Percentiles rank a stretch among this genome's conserved stretches.
Conservation (phyloP, 2,113 vertebrate genomes). For the Heteronetta atricapilla region DNA sequence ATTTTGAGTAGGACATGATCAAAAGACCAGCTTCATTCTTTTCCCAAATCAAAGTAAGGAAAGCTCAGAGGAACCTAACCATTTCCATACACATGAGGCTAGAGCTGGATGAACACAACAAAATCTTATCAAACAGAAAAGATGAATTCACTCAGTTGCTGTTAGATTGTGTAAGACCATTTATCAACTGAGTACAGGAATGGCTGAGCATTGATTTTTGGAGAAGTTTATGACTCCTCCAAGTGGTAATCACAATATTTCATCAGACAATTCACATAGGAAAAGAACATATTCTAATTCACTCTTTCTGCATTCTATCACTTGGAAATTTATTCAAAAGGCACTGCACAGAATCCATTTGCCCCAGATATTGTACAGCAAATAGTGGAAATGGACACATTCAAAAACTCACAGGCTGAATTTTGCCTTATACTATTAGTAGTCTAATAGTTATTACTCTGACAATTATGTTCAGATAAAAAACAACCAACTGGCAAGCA, state of each 20-base stretch:
- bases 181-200: not conserved
- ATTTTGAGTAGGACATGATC: not conserved
- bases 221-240: not conserved
- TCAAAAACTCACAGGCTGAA: not conserved
- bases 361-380: not conserved
- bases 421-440: not conserved
- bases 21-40: slow-evolving; percentile 6
- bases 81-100: not conserved
- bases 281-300: not conserved
- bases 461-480: not conserved
- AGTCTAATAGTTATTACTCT: not conserved
- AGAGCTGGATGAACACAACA: not conserved
- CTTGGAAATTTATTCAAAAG: not conserved
- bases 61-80: slow-evolving; percentile 5
- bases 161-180: not conserved
- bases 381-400: not conserved
- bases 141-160: not conserved
- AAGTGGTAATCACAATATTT: not conserved
- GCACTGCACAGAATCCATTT: not conserved
- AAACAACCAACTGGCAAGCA: not conserved
- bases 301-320: not conserved
- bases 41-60: not conserved
- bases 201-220: not conserved
- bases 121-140: not conserved
- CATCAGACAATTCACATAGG: not conserved